These are phyloP conservation scores for Damaliscus lunatus DNA, from an alignment of 2,113 vertebrate genomes.

Conservation along the genomic window DNA sequence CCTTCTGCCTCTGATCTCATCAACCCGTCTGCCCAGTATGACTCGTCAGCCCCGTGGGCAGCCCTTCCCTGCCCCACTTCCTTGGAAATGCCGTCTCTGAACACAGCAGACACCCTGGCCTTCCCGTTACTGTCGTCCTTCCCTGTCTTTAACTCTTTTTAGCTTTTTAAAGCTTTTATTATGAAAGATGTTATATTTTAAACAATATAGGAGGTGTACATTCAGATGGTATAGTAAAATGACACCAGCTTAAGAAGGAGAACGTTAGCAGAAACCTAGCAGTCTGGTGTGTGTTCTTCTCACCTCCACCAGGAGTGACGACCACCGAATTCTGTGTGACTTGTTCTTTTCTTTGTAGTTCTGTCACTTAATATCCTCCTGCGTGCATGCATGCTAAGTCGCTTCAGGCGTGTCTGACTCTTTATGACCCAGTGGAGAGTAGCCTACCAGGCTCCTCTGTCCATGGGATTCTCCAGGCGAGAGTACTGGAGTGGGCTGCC, in stretches of 20 bases:
- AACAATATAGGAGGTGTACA: not conserved
- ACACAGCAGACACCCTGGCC: too few relatives aligned
- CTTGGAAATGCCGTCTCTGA: not conserved
- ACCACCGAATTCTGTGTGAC: not conserved
- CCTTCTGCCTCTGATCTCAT: not conserved
- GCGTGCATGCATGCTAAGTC: not conserved
- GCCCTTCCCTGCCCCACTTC: not conserved
- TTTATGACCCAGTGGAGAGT: not conserved
- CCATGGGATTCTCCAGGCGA: not conserved
- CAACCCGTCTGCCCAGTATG: rapidly evolving
- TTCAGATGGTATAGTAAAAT: not conserved
- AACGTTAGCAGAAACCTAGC: not conserved
- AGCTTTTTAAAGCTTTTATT: not conserved
- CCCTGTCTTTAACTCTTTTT: not conserved
- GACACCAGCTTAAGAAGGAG: not conserved
- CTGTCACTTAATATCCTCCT: not conserved
- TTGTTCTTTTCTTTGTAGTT: not conserved
- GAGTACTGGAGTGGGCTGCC: not conserved
- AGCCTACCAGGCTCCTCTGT: not conserved
- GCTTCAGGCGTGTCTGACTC: not conserved
- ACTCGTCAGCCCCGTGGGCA: rapidly evolving
- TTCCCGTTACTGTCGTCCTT: not conserved
- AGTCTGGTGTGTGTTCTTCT: not conserved
- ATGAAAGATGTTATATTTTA: not conserved
- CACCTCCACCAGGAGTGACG: not conserved